phyloP scores from a whole-genome alignment of 2,113 vertebrate genomes.

The Phrynosoma blainvillii region DNA sequence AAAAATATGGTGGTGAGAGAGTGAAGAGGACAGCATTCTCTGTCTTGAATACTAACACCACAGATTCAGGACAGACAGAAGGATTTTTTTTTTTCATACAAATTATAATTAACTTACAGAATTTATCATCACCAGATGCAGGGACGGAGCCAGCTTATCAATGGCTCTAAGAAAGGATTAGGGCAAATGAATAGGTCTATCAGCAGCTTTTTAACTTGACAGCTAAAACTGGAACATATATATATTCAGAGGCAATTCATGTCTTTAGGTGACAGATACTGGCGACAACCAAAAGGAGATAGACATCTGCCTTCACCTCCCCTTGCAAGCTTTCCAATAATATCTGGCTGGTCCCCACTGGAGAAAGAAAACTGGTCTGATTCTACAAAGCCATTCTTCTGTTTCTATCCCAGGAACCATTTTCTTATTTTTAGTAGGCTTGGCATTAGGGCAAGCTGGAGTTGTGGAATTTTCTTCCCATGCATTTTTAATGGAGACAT shows the following conservation, averaged over 20 bases:
- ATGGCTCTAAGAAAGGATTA: background rate
- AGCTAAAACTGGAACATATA: background rate
- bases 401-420: no score
- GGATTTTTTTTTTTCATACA: background rate
- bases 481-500: background rate
- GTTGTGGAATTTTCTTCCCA: background rate
- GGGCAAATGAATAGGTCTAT: background rate
- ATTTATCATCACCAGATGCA: background rate
- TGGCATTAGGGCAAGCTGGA: background rate
- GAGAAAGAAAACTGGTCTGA: background rate
- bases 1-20: background rate
- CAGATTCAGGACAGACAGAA: background rate
- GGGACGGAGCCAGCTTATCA: background rate
- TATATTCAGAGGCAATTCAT: background rate
- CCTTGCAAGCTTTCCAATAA: background rate
- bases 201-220: no score
- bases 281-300: background rate
- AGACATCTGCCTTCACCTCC: background rate
- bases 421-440: background rate
- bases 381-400: background rate
- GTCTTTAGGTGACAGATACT: background rate
- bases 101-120: background rate
- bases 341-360: background rate
- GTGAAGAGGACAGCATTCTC: background rate
- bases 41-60: background rate